A percentile compares a stretch with the other conserved stretches of the same genome.
Evolutionary conservation across 2,797 vertebrate species (phyloP).

Genomic region (Sebastes wilsoni): DNA sequence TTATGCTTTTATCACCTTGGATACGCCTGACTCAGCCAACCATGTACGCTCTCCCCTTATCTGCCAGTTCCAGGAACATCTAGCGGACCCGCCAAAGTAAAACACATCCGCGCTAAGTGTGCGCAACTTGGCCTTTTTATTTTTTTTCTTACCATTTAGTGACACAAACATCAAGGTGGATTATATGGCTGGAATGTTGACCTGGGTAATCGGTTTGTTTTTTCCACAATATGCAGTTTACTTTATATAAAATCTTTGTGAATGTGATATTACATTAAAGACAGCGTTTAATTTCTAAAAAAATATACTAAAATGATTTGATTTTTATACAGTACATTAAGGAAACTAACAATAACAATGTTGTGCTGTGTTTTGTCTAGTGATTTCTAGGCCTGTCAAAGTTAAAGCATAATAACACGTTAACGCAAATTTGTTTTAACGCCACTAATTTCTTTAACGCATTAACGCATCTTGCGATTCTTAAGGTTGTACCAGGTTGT

Average conservation of each 20-base stretch:
- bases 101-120: conserved; percentile 56
- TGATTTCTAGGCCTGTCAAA: too few relatives aligned
- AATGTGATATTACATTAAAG: background rate
- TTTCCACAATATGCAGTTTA: background rate
- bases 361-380: too few relatives aligned
- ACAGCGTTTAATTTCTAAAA: background rate
- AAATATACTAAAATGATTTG: too few relatives aligned
- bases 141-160: conserved; percentile 67
- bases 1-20: conserved; percentile 88
- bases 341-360: too few relatives aligned
- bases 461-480: too few relatives aligned
- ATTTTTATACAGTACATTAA: too few relatives aligned
- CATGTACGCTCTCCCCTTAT: conserved; percentile 62
- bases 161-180: conserved; percentile 62
- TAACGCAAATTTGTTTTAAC: too few relatives aligned
- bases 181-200: conserved; percentile 52
- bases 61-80: conserved; percentile 74
- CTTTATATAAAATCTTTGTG: background rate
- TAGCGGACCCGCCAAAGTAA: conserved; percentile 64
- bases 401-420: too few relatives aligned
- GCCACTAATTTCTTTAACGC: too few relatives aligned
- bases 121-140: conserved; percentile 51
- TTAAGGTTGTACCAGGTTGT: too few relatives aligned
- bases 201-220: background rate
- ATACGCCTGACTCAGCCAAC: conserved; percentile 74